Evolutionary conservation across 2,888 invertebrate species (phyloP).

Genomic region (Pseudococcus jackbeardsleyi): DNA sequence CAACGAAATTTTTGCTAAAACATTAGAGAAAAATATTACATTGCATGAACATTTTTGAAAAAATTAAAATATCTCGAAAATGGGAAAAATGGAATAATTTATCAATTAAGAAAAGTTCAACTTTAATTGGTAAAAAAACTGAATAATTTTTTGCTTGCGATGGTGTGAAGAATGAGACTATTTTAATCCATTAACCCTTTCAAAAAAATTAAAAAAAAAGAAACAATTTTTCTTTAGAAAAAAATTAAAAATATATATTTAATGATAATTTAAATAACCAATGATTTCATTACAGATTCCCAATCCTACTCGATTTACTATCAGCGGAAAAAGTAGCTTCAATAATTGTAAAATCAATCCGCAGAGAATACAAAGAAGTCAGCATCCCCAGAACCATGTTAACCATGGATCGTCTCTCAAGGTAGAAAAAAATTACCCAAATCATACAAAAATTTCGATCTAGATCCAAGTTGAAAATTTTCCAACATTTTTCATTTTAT

Average conservation of each 20-base stretch:
- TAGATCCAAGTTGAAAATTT: not conserved
- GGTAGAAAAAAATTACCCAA: conserved; percentile 65
- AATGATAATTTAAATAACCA: not conserved
- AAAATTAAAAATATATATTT: not conserved
- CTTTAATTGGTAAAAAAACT: no score
- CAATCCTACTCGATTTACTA: conserved; percentile 76
- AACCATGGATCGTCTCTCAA: conserved; percentile 71
- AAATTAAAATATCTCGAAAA: no score
- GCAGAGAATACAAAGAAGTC: conserved; percentile 75
- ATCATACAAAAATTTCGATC: not conserved
- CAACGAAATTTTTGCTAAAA: no score
- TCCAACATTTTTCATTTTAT: not conserved
- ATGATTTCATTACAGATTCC: conserved; percentile 72
- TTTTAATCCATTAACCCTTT: no score
- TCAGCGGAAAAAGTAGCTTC: conserved; percentile 77
- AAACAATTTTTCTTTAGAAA: not conserved
- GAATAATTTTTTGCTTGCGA: no score
- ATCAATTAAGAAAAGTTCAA: no score
- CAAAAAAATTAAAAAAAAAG: not conserved
- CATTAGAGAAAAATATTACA: no score
- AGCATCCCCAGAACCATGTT: conserved; percentile 77
- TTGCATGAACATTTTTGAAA: no score
- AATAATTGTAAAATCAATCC: conserved; percentile 78
- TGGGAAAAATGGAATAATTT: no score
- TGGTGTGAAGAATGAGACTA: no score